Evolutionary conservation across 2,113 vertebrate genomes (phyloP).

Genomic region (Hucho hucho): DNA sequence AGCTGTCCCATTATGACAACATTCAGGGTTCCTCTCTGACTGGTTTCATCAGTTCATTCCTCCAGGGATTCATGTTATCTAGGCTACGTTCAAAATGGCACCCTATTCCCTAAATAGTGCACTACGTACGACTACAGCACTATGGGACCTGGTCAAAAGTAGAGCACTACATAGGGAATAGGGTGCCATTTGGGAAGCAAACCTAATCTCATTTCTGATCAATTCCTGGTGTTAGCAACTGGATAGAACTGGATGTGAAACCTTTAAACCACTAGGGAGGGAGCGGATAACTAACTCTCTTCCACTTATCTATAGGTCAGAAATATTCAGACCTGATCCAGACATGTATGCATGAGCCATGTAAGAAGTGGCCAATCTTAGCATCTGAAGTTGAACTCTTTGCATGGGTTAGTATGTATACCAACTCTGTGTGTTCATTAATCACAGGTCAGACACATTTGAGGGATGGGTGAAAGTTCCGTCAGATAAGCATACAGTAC

Average conservation of each 20-base stretch:
- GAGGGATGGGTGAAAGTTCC: background rate
- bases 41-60: background rate
- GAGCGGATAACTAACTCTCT: background rate
- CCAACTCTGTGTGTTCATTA: background rate
- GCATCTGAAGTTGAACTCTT: background rate
- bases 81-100: too few relatives aligned
- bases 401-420: background rate
- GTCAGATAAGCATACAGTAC: slow-evolving; percentile 61
- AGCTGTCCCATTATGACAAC: background rate
- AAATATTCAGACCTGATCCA: background rate
- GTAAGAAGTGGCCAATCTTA: background rate
- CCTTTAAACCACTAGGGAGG: background rate
- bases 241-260: background rate
- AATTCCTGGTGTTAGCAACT: background rate
- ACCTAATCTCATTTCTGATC: background rate
- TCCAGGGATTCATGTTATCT: background rate
- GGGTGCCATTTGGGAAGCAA: too few relatives aligned
- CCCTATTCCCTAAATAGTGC: too few relatives aligned
- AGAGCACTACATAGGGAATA: too few relatives aligned
- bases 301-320: background rate
- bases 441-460: background rate
- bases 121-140: too few relatives aligned
- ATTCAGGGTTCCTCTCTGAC: background rate
- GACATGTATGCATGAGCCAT: background rate
- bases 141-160: too few relatives aligned